Conservation (phyloP, 1,140 invertebrate genomes). For the Neotoxoptera formosana region DNA sequence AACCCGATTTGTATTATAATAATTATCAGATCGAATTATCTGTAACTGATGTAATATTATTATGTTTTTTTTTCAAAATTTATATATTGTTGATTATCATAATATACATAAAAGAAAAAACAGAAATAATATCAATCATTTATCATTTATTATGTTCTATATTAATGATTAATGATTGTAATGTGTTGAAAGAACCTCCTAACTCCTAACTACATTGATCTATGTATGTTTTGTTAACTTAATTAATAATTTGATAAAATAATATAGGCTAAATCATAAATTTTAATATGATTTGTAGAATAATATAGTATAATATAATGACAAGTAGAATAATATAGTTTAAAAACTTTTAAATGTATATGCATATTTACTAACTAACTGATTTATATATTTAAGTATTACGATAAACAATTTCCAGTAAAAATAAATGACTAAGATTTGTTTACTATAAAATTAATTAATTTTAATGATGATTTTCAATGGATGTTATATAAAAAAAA, state of each 20-base stretch:
- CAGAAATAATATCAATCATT: neutral
- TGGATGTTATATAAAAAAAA: neutral
- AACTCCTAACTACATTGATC: neutral
- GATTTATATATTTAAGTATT: neutral
- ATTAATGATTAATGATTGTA: too few relatives aligned
- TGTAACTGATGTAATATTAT: neutral
- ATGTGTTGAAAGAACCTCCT: neutral
- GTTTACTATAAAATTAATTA: neutral
- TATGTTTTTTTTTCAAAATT: neutral
- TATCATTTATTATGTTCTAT: neutral
- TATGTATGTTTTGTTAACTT: neutral
- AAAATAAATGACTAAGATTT: neutral
- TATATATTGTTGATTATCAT: neutral
- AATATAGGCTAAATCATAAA: neutral
- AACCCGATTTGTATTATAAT: neutral
- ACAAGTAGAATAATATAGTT: neutral
- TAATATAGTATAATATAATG: too few relatives aligned
- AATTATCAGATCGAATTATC: neutral
- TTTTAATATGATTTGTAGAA: neutral
- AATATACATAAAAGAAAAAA: neutral
- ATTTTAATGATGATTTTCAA: neutral
- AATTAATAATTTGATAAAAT: neutral
- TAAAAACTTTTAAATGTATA: neutral
- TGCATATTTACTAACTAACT: neutral
- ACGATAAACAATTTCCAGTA: neutral